Conservation (phyloP, 2,888 invertebrate species). For the Ophonus ardosiacus region DNA sequence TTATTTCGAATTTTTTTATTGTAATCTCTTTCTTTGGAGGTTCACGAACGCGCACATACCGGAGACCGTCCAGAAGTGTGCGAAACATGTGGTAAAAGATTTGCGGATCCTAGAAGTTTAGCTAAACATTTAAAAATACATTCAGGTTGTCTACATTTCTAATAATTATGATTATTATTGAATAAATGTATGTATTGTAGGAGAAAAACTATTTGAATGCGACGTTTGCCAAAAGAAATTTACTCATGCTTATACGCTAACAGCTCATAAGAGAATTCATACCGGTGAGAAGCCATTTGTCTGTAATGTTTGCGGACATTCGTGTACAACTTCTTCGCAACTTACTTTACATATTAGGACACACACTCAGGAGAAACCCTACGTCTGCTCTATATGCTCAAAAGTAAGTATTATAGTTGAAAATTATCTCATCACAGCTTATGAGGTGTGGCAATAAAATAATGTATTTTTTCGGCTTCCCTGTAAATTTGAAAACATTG, state of each 20-base stretch:
- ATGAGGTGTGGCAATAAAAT: too few species aligned
- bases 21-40: constrained; percentile 64
- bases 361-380: constrained; percentile 70
- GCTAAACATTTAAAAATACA: constrained; percentile 70
- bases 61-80: constrained; percentile 69
- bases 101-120: constrained; percentile 69
- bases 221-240: constrained; percentile 69
- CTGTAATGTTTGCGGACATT: constrained; percentile 69
- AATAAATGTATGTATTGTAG: not conserved
- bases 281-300: constrained; percentile 70
- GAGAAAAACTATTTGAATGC: constrained; percentile 64
- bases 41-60: constrained; percentile 70
- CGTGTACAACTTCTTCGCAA: constrained; percentile 70
- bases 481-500: too few species aligned
- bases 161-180: not conserved
- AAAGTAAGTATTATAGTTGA: constrained; percentile 66
- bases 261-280: constrained; percentile 69
- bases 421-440: too few species aligned
- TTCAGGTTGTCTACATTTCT: constrained; percentile 65
- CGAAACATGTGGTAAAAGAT: constrained; percentile 68
- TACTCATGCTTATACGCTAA: constrained; percentile 69
- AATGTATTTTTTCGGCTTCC: too few species aligned
- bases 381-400: constrained; percentile 69
- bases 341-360: constrained; percentile 69
- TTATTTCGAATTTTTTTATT: not conserved